These are phyloP conservation scores for Tetragonisca angustula DNA, from an alignment of 2,888 invertebrate genomes.

Conservation along the genomic window DNA sequence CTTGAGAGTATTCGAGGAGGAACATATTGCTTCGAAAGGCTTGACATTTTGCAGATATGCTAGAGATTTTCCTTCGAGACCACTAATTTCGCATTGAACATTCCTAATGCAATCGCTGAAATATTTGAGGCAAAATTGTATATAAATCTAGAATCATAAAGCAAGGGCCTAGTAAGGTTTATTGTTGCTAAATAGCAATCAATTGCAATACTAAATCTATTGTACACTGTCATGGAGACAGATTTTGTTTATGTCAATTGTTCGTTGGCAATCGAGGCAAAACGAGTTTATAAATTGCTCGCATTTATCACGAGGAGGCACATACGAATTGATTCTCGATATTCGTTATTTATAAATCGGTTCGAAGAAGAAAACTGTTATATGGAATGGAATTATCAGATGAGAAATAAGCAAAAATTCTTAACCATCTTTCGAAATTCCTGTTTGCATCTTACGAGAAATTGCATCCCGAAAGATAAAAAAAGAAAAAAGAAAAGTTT, in stretches of 20 bases:
- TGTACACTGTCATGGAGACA: slow-evolving; percentile 67
- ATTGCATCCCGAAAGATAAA: background rate
- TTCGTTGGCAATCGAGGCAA: slow-evolving; percentile 39
- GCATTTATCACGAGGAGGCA: background rate
- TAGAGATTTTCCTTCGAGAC: slow-evolving; percentile 16
- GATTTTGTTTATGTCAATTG: slow-evolving; percentile 73
- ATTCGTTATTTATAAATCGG: background rate
- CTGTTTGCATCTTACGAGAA: background rate
- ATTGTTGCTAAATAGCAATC: slow-evolving; percentile 59
- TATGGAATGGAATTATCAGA: background rate
- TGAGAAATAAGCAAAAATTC: no score
- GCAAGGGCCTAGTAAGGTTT: slow-evolving; percentile 40
- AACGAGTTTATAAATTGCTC: slow-evolving; percentile 42
- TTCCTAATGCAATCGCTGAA: background rate
- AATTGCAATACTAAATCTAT: slow-evolving; percentile 72
- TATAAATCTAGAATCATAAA: background rate
- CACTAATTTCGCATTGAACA: background rate
- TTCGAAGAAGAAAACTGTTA: background rate
- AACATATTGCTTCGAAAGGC: slow-evolving; percentile 52
- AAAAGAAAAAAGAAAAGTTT: background rate
- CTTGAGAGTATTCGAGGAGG: slow-evolving; percentile 45
- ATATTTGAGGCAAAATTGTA: background rate
- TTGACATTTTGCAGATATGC: slow-evolving; percentile 53
- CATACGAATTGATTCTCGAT: background rate
- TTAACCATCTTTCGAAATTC: background rate